phyloP scores from a whole-genome alignment of 2,113 vertebrate species.

The Ardeotis arabs region DNA sequence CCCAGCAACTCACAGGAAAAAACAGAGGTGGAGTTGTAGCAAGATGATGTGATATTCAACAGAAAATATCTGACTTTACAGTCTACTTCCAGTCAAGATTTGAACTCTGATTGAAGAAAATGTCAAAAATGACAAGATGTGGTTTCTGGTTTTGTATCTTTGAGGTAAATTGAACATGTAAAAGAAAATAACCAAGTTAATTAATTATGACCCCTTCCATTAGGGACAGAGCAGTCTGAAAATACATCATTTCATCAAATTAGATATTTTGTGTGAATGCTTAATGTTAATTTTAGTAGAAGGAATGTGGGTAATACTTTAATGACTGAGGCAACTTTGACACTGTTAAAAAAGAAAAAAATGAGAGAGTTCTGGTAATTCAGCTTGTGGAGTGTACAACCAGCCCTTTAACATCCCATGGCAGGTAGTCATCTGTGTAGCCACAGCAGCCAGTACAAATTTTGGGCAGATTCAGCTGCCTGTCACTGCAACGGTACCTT shows the following conservation, averaged over 20 bases:
- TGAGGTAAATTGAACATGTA: background rate
- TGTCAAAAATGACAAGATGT: background rate
- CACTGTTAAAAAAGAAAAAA: background rate
- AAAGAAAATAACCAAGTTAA: background rate
- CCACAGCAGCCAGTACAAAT: background rate
- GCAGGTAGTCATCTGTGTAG: background rate
- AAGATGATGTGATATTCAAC: background rate
- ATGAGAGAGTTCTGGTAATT: background rate
- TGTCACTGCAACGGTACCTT: background rate
- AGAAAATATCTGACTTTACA: background rate
- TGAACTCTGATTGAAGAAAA: background rate
- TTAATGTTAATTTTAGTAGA: background rate
- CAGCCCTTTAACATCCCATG: background rate
- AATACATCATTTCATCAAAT: background rate
- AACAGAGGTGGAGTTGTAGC: background rate
- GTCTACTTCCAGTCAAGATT: background rate
- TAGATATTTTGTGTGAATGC: background rate
- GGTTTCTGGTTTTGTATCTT: background rate
- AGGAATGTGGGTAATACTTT: background rate
- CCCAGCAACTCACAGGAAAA: background rate
- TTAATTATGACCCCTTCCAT: background rate
- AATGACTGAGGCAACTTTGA: background rate
- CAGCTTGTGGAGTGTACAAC: background rate
- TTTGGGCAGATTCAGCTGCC: background rate
- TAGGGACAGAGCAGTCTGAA: background rate